phyloP scores from a whole-genome alignment of 2,888 invertebrate species.

The Apamea sordens region DNA sequence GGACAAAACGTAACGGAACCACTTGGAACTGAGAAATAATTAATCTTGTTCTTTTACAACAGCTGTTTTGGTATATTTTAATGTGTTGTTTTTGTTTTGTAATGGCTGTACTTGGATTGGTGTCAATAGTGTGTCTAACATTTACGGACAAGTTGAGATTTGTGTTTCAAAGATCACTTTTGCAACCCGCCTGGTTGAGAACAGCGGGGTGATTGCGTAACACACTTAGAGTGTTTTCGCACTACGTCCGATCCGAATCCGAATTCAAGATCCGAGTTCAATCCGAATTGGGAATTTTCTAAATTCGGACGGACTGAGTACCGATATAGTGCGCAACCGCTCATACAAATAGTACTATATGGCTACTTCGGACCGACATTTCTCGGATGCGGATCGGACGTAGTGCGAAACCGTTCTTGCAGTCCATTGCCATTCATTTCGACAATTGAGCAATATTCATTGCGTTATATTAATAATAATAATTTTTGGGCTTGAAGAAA shows the following conservation, averaged over 20 bases:
- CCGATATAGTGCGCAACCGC: no score
- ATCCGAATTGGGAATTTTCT: no score
- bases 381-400: no score
- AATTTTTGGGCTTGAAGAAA: no score
- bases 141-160: not conserved
- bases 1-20: slow-evolving; percentile 62
- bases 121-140: not conserved
- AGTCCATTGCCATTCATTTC: not conserved
- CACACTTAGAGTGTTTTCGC: no score
- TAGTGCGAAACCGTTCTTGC: no score
- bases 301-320: no score
- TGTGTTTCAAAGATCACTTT: not conserved
- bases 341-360: no score
- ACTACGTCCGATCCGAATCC: no score
- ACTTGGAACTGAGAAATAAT: slow-evolving; percentile 51
- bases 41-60: slow-evolving; percentile 61
- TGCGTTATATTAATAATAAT: no score
- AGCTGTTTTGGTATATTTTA: slow-evolving; percentile 60
- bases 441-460: not conserved
- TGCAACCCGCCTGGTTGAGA: not conserved
- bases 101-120: not conserved
- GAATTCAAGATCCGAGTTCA: no score
- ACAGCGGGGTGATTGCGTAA: not conserved
- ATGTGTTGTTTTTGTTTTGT: slow-evolving; percentile 40
- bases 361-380: no score